Evolutionary conservation across 2,797 vertebrate genomes (phyloP), one percentile per base, ranked within the genome.

Genomic region (Karalla daura): DNA sequence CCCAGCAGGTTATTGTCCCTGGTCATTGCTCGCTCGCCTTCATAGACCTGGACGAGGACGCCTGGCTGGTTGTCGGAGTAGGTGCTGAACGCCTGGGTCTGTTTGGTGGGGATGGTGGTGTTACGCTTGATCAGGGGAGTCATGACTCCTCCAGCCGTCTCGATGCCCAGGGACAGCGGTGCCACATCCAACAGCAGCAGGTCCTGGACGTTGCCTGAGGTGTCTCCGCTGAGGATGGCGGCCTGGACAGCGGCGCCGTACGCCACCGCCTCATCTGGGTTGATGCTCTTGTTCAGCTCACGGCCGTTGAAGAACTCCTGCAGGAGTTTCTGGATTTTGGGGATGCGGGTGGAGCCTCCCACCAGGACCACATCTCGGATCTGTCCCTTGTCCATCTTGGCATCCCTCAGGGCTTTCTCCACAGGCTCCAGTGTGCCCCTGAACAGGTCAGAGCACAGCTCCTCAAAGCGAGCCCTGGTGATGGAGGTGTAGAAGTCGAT

Each of bases 1-100:
- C 83, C 86, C 67, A 88, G 72, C 63, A 80, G 76, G 46, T 87
- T 82, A 76, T 87, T 86, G 70, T 87, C 86, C 54, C 78, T 82
- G 33, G 86, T 88, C 86, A 88, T 84, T 83, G 86, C 78, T 33
- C 83, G 41, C 4, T 86, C 86, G 8, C 84, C 86, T 59, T 88
- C 81, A 2, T 55, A 86, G 20, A 88, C 86, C 75, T 88, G 86
- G 70, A 88, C 78, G 12, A 88, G 81, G 58, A 88, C 84, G 25
- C 80, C 80, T 0, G 81, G 75, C 70, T 88, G 86, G 77, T 88
- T 85, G 77, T 87, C 80, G 0, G 74, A 3, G 63, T 81, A 79
- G 23, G 86, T 86, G 74, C 21, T 83, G 79, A 88, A 88, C 21
- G 18, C 24, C 84, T 88, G 81, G 15, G 84, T 77, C 12, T 88